Evolutionary conservation across 2,888 invertebrate genomes (phyloP), one percentile per base, ranked within the genome.

Genomic region (Idaea dimidiata): DNA sequence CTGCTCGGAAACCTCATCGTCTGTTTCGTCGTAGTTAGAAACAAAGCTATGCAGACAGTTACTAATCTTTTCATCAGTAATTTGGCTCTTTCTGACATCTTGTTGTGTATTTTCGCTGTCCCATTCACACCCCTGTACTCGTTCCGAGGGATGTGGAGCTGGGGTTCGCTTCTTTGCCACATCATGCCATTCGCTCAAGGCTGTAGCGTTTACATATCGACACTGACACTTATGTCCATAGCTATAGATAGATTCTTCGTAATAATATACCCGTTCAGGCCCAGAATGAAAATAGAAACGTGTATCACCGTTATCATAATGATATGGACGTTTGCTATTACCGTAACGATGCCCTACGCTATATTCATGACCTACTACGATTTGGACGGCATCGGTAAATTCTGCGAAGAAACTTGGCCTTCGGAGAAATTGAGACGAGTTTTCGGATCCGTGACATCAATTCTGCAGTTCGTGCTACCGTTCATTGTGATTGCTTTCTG

Each of bases 1-100:
- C 93, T 98, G 0, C 95, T 96, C 73, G 99, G 99, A 0, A 99
- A 99, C 86, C 94, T 96, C 0, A 91, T 99, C 17, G 99, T 99
- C 18, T 98, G 98, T 79, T 99, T 96, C 81, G 98, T 99, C 16
- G 99, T 99, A 6, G 94, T 97, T 53, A 94, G 97, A 33, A 99
- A 98, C 88, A 96, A 96, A 72, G 96, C 97, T 32, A 99, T 99
- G 99, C 99, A 99, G 83, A 98, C 99, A 0, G 99, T 99, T 54
- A 99, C 99, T 4, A 99, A 99, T 85, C 94, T 98, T 60, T 99
- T 99, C 90, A 99, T 99, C 80, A 97, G 98, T 56, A 99, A 99
- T 84, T 92, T 99, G 75, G 99, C 99, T 0, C 92, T 99, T 43
- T 98, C 98, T 8, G 99, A 99, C 84, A 97, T 99, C 59, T 91